A percentile compares a stretch with the other conserved stretches of the same genome.
Conservation (phyloP, 1,140 invertebrate species). For the Drosophila dunni region DNA sequence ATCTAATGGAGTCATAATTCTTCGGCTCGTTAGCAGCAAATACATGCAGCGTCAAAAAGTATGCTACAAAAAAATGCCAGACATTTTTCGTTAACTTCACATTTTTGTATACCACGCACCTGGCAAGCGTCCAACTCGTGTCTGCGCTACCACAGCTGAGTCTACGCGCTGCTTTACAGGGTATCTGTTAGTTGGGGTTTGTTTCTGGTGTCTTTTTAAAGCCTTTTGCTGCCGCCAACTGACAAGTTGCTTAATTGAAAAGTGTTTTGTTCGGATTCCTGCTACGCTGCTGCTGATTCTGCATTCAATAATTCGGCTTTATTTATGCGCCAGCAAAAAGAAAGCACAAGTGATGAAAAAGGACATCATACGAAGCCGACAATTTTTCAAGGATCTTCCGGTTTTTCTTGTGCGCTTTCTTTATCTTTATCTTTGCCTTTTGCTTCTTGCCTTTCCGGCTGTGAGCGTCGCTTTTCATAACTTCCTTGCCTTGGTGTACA, state of each 20-base stretch:
- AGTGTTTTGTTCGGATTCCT: constrained; percentile 69
- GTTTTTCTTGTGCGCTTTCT: constrained; percentile 11
- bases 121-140: neutral
- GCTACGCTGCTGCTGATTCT: constrained; percentile 61
- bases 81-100: constrained; percentile 69
- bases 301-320: constrained; percentile 76
- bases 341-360: constrained; percentile 11
- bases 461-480: constrained; percentile 52
- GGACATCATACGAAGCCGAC: constrained; percentile 33
- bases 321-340: constrained; percentile 53
- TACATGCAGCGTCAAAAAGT: constrained; percentile 72
- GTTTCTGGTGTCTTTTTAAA: constrained; percentile 13
- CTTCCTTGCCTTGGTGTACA: constrained; percentile 30
- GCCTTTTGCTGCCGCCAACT: constrained; percentile 47
- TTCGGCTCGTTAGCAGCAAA: constrained; percentile 79
- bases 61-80: constrained; percentile 69
- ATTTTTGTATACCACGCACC: constrained; percentile 62
- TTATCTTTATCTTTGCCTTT: constrained; percentile 10
- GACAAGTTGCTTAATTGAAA: constrained; percentile 83
- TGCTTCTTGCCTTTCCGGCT: constrained; percentile 22
- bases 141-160: neutral
- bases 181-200: neutral
- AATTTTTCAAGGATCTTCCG: constrained; percentile 70
- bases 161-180: neutral
- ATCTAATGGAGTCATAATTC: constrained; percentile 80